phyloP scores from a whole-genome alignment of 2,113 vertebrate genomes.

The Tetrax tetrax region DNA sequence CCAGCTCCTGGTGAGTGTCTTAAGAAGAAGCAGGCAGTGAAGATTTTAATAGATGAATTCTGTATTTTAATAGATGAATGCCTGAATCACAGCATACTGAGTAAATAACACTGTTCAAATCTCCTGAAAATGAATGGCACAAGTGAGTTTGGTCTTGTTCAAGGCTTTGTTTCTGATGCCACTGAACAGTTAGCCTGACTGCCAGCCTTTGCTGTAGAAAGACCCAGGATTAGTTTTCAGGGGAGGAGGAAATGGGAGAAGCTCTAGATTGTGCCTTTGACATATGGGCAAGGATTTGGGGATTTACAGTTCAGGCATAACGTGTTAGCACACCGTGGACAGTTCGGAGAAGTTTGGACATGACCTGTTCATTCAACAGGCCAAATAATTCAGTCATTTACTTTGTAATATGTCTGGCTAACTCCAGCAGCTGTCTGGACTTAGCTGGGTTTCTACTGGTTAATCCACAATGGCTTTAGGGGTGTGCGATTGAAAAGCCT shows the following conservation, averaged over 20 bases:
- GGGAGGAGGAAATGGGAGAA: background rate
- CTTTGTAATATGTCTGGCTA: background rate
- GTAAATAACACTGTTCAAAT: background rate
- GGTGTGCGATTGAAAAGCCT: background rate
- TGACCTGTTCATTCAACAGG: background rate
- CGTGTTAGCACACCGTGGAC: background rate
- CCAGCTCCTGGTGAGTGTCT: background rate
- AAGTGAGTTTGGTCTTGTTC: background rate
- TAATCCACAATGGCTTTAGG: background rate
- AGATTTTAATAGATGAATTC: background rate
- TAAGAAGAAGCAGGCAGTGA: background rate
- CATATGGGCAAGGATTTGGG: background rate
- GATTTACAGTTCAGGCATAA: background rate
- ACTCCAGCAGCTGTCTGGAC: background rate
- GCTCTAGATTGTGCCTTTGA: background rate
- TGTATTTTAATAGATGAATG: background rate
- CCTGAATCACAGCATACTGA: rapidly evolving
- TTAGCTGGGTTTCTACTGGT: background rate
- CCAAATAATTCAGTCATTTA: background rate
- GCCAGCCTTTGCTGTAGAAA: background rate
- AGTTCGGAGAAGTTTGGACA: background rate
- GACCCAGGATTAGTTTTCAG: background rate
- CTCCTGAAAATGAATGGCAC: background rate
- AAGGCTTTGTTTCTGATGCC: background rate
- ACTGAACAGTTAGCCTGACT: background rate